Evolutionary conservation across 2,797 vertebrate genomes (phyloP).

Genomic region (Carduelis carduelis): DNA sequence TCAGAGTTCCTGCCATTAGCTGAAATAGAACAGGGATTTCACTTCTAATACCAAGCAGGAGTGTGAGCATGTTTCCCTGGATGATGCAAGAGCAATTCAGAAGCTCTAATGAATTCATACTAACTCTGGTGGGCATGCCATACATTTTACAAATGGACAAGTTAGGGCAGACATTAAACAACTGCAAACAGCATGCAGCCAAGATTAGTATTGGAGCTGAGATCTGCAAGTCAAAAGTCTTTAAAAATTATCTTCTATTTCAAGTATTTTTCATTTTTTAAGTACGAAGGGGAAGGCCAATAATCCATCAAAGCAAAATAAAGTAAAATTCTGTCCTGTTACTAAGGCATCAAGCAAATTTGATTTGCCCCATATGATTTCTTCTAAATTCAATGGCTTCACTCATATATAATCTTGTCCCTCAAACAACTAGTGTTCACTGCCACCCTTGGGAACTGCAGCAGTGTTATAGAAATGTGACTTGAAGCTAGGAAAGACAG

Average conservation of each 20-base stretch:
- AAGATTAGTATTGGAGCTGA: not conserved
- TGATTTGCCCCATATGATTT: not conserved
- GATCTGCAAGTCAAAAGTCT: not conserved
- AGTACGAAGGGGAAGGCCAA: not conserved
- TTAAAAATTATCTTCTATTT: not conserved
- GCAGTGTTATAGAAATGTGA: not conserved
- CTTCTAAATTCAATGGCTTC: not conserved
- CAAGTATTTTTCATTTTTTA: not conserved
- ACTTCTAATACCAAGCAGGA: not conserved
- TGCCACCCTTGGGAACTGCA: not conserved
- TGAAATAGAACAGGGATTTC: not conserved
- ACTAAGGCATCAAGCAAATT: not conserved
- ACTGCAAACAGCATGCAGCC: not conserved
- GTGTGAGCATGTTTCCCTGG: not conserved
- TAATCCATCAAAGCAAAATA: not conserved
- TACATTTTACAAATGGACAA: conserved; percentile 19
- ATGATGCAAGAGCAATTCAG: conserved; percentile 18
- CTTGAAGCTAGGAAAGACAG: not conserved
- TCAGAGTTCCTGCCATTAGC: conserved; percentile 17
- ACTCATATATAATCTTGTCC: not conserved
- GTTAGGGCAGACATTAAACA: conserved; percentile 15
- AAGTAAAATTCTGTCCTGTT: not conserved
- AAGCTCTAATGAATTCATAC: not conserved
- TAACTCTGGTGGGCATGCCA: not conserved
- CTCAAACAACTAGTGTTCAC: not conserved